Evolutionary conservation across 2,113 vertebrate genomes (phyloP).

Genomic region (Anser cygnoides): DNA sequence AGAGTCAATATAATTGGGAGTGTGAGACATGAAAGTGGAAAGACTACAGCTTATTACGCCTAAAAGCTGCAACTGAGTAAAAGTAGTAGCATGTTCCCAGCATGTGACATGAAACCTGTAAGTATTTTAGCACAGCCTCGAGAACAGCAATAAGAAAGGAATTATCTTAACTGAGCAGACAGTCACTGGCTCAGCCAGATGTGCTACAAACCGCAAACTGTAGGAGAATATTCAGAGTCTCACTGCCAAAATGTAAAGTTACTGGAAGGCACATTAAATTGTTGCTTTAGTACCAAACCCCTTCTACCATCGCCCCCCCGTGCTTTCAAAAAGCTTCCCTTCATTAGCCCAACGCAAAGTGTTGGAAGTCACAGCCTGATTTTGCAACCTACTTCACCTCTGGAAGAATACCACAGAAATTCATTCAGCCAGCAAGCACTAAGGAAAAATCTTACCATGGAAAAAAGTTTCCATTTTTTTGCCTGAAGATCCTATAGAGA

Average conservation of each 20-base stretch:
- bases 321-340: background rate
- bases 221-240: background rate
- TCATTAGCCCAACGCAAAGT: background rate
- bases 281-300: background rate
- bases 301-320: background rate
- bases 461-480: background rate
- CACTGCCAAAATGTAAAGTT: background rate
- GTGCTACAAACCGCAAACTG: background rate
- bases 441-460: background rate
- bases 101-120: background rate
- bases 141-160: background rate
- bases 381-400: background rate
- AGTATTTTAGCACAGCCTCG: background rate
- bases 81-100: background rate
- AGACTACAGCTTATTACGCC: background rate
- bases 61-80: conserved; percentile 1
- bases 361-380: rapidly evolving
- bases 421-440: background rate
- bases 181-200: background rate
- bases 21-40: background rate
- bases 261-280: background rate
- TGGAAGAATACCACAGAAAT: background rate
- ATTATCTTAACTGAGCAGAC: background rate
- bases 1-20: background rate
- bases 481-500: background rate